Base-by-base conservation (phyloP, 2,888 invertebrate species). In the Lepidochrysops patricia region DNA sequence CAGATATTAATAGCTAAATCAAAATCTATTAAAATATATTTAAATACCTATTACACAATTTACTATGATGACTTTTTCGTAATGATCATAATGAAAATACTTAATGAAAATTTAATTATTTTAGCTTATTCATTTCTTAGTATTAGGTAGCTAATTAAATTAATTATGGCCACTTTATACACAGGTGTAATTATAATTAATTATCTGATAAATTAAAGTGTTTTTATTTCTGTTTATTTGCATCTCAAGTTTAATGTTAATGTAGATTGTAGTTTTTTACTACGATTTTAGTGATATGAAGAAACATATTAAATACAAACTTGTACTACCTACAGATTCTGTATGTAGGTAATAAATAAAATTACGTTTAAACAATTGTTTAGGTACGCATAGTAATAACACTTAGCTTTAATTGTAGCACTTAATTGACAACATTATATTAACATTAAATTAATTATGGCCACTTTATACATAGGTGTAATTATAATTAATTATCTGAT, bases 241-340 rank as follows among this genome's bases (percentile, higher is more conserved):
- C 19, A 3, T 43, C 43, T 43, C 43, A 43, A 43, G 43, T 43
- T 43, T 19, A 19, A 61, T 57, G 59, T 59, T 61, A 50, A 35
- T 27, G 23, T n/a, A n/a, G n/a, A n/a, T n/a, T n/a, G n/a, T n/a
- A n/a, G n/a, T n/a, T n/a, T n/a, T n/a, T n/a, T n/a, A n/a, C n/a
- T n/a, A n/a, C n/a, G n/a, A n/a, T n/a, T n/a, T n/a, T n/a, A n/a
- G n/a, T n/a, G n/a, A n/a, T n/a, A n/a, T n/a, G n/a, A n/a, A n/a
- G n/a, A n/a, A n/a, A n/a, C n/a, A n/a, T n/a, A n/a, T n/a, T n/a
- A n/a, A n/a, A n/a, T n/a, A n/a, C n/a, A n/a, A n/a, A n/a, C n/a
- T n/a, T n/a, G n/a, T n/a, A n/a, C n/a, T n/a, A n/a, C n/a, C n/a
- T n/a, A n/a, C n/a, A n/a, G n/a, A n/a, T n/a, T n/a, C n/a, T n/a